Conservation (phyloP, 2,113 vertebrate species). For the Peromyscus leucopus region DNA sequence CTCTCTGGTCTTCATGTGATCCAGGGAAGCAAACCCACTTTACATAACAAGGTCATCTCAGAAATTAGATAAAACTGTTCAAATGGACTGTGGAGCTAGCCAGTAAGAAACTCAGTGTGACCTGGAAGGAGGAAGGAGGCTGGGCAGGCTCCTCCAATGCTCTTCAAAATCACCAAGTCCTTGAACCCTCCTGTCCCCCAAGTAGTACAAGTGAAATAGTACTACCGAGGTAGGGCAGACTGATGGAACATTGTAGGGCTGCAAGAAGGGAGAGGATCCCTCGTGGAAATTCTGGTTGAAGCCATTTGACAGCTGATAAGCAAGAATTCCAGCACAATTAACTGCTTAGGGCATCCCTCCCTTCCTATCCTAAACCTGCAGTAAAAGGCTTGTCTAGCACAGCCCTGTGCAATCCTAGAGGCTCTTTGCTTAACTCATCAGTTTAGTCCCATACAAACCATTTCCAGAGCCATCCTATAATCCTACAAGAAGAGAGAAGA, state of each 20-base stretch:
- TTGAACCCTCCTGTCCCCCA: slow-evolving; percentile 75
- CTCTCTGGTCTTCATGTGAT: background rate
- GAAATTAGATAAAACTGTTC: background rate
- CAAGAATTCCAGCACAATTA: background rate
- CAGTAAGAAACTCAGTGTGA: slow-evolving; percentile 48
- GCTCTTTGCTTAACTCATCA: background rate
- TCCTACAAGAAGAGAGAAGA: background rate
- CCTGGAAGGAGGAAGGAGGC: slow-evolving; percentile 52
- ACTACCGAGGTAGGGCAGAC: background rate
- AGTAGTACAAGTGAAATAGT: slow-evolving; percentile 68
- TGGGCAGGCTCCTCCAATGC: slow-evolving; percentile 66
- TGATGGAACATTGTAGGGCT: slow-evolving; percentile 14
- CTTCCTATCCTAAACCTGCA: background rate
- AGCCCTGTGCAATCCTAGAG: background rate
- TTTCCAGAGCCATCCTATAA: background rate
- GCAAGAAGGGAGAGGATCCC: background rate
- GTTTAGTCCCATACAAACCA: background rate
- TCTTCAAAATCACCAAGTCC: slow-evolving; percentile 76
- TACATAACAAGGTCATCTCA: background rate
- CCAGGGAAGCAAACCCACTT: slow-evolving; percentile 32
- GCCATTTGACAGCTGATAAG: background rate
- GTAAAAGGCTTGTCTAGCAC: background rate
- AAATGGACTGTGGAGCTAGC: background rate
- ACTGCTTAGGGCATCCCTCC: background rate
- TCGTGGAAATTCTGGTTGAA: no score